Percentiles rank a stretch among this genome's conserved stretches.
Conservation (phyloP, 2,113 vertebrate species). For the Labeo rohita region DNA sequence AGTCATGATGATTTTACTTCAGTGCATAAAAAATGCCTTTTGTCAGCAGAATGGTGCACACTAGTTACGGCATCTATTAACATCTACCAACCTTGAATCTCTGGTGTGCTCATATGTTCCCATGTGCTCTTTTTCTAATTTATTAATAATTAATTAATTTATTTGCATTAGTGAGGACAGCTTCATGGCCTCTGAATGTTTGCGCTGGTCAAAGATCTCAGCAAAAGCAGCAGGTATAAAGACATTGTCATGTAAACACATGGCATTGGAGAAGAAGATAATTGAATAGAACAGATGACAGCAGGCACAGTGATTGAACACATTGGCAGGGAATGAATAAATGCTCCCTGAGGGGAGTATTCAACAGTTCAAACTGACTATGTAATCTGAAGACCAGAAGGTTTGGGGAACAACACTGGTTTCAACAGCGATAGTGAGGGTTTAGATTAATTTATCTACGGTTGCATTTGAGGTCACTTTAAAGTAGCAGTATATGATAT, state of each 20-base stretch:
- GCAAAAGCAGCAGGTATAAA: neutral
- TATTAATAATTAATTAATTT: too few species aligned
- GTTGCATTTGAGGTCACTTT: neutral
- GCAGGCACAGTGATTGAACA: constrained; percentile 3
- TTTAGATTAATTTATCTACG: neutral
- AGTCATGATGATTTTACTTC: neutral
- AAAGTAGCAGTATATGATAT: neutral
- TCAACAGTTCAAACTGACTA: neutral
- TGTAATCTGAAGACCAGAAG: constrained; percentile 16
- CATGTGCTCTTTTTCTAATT: too few species aligned
- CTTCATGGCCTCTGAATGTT: neutral
- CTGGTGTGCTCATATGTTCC: neutral
- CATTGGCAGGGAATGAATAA: constrained; percentile 7
- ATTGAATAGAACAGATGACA: constrained; percentile 13
- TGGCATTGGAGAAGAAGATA: neutral
- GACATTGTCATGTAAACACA: neutral
- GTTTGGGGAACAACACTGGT: neutral
- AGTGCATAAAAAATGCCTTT: neutral
- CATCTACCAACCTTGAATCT: neutral
- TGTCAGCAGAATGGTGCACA: neutral
- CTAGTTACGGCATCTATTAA: neutral
- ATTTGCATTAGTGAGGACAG: neutral
- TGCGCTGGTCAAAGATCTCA: neutral
- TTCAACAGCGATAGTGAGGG: neutral
- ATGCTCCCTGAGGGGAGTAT: neutral